Percentiles rank a stretch among this genome's conserved stretches.
Evolutionary conservation across 1,140 invertebrate genomes (phyloP).

Genomic region (Drosophila subpulchrella): DNA sequence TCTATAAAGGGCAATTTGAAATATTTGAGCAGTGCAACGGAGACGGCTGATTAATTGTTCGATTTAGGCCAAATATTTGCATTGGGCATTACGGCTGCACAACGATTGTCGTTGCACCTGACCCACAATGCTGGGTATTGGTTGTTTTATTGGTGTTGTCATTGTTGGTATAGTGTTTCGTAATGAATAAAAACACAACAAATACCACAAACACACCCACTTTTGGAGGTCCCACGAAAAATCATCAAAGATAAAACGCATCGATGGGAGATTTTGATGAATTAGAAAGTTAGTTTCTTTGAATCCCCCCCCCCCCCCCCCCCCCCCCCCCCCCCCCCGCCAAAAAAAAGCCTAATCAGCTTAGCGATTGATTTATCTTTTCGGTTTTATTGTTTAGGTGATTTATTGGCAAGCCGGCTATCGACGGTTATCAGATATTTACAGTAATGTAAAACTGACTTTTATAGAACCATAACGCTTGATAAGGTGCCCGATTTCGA

Average conservation of each 20-base stretch:
- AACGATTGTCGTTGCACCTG: slow-evolving; percentile 52
- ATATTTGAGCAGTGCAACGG: slow-evolving; percentile 34
- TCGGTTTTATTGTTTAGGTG: slow-evolving; percentile 23
- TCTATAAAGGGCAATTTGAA: slow-evolving; percentile 33
- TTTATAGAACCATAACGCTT: slow-evolving; percentile 32
- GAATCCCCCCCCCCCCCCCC: slow-evolving; percentile 1
- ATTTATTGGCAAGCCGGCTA: slow-evolving; percentile 29
- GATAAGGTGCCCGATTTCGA: slow-evolving; percentile 21
- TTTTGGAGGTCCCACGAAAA: slow-evolving; percentile 17
- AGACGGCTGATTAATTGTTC: slow-evolving; percentile 48
- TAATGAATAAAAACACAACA: slow-evolving; percentile 62
- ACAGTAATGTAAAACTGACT: slow-evolving; percentile 39
- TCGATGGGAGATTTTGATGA: slow-evolving; percentile 12
- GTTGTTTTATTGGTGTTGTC: slow-evolving; percentile 25
- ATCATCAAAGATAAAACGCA: slow-evolving; percentile 18
- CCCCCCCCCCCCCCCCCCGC: too few species aligned
- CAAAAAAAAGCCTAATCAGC: slow-evolving; percentile 22
- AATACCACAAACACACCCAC: slow-evolving; percentile 55
- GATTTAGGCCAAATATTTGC: slow-evolving; percentile 75
- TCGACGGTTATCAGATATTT: slow-evolving; percentile 38
- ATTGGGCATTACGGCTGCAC: slow-evolving; percentile 67
- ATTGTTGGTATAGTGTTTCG: slow-evolving; percentile 46
- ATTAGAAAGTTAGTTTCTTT: slow-evolving; percentile 42
- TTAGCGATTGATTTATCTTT: slow-evolving; percentile 44
- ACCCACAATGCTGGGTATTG: slow-evolving; percentile 57